Evolutionary conservation across 2,888 invertebrate species (phyloP).

Genomic region (Drosophila robusta): DNA sequence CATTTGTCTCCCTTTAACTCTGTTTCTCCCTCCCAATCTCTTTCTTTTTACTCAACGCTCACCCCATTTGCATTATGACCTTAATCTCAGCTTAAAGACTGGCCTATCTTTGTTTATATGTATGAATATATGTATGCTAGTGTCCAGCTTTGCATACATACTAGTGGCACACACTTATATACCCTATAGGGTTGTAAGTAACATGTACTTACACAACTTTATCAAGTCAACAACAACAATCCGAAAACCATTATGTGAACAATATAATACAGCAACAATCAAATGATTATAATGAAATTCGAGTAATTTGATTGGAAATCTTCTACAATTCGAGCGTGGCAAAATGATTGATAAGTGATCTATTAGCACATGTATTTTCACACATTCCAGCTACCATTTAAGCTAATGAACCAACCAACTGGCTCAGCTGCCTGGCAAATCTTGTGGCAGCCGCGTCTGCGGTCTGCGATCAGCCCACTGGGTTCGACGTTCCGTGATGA

Average conservation of each 20-base stretch:
- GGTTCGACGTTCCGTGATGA: constrained; percentile 9
- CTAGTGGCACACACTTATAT: too few species aligned
- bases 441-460: constrained; percentile 33
- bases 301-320: constrained; percentile 18
- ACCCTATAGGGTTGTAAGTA: too few species aligned
- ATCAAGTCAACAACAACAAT: not conserved
- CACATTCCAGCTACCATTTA: constrained; percentile 71
- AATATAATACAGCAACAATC: constrained; percentile 5
- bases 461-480: not conserved
- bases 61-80: too few species aligned
- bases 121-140: too few species aligned
- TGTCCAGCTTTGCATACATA: too few species aligned
- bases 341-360: constrained; percentile 65
- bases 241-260: not conserved
- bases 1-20: too few species aligned
- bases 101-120: too few species aligned
- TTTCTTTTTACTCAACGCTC: too few species aligned
- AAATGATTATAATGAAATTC: constrained; percentile 19
- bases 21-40: too few species aligned
- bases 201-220: not conserved
- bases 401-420: constrained; percentile 70
- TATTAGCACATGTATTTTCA: constrained; percentile 69
- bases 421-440: constrained; percentile 38
- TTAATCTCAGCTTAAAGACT: too few species aligned
- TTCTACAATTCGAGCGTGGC: constrained; percentile 11